These are phyloP conservation scores for Unio delphinus DNA, from an alignment of 2,888 invertebrate genomes.

Conservation along the genomic window DNA sequence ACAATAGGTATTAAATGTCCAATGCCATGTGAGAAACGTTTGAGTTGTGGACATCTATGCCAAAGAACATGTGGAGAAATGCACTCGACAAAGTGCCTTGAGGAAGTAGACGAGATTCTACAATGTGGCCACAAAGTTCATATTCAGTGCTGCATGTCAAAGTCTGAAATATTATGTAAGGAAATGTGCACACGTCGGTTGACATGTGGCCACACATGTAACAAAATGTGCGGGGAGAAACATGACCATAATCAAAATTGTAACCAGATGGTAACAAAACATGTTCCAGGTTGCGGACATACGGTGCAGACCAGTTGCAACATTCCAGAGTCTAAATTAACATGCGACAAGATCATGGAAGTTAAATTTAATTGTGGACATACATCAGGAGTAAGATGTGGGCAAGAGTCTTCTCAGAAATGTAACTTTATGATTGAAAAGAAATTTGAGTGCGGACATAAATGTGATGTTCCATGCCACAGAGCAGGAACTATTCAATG, in stretches of 20 bases:
- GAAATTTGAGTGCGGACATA: too few species aligned
- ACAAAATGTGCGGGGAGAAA: constrained; percentile 2
- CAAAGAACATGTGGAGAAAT: not conserved
- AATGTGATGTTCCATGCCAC: too few species aligned
- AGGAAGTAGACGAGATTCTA: constrained; percentile 28
- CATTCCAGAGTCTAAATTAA: not conserved
- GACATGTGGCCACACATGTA: constrained; percentile 37
- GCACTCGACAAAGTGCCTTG: constrained; percentile 1
- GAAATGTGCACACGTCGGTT: constrained; percentile 34
- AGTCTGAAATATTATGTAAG: constrained; percentile 15
- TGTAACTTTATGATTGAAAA: too few species aligned
- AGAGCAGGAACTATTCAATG: too few species aligned
- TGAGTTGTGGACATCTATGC: constrained; percentile 5
- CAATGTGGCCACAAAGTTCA: constrained; percentile 18
- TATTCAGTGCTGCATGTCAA: constrained; percentile 7
- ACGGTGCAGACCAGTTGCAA: not conserved
- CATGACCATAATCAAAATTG: constrained; percentile 3
- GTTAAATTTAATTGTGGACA: constrained; percentile 35
- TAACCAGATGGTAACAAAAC: not conserved
- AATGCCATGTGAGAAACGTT: not conserved
- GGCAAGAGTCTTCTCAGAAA: too few species aligned
- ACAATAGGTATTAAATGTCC: too few species aligned
- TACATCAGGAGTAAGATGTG: not conserved
- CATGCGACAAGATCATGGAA: constrained; percentile 32
- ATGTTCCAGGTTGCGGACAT: constrained; percentile 11